Evolutionary conservation across 2,797 vertebrate species (phyloP).

Genomic region (Chelon auratus): DNA sequence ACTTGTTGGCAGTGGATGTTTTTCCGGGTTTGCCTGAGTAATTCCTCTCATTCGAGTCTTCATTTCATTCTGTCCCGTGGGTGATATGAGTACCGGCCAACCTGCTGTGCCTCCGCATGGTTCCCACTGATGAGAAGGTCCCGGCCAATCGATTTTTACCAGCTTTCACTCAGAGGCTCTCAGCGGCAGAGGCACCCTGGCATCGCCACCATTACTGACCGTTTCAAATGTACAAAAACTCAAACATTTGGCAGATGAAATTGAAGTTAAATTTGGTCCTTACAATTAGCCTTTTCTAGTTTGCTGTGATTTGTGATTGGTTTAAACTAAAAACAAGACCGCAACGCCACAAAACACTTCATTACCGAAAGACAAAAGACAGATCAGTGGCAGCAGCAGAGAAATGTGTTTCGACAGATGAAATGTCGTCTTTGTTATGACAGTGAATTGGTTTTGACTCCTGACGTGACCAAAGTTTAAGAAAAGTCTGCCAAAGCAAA

Average conservation of each 20-base stretch:
- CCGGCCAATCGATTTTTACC: slow-evolving; percentile 36
- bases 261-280: background rate
- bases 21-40: slow-evolving; percentile 26
- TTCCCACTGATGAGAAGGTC: slow-evolving; percentile 55
- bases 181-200: slow-evolving; percentile 16
- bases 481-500: slow-evolving; percentile 25
- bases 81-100: slow-evolving; percentile 44
- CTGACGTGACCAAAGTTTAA: slow-evolving; percentile 17
- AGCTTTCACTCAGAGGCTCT: slow-evolving; percentile 34
- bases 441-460: slow-evolving; percentile 20
- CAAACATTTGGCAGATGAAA: background rate
- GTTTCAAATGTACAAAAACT: background rate
- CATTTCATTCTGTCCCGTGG: slow-evolving; percentile 36
- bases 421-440: slow-evolving; percentile 5
- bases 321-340: slow-evolving; percentile 1
- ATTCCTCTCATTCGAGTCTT: slow-evolving; percentile 22
- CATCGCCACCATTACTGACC: background rate
- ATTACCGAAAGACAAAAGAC: background rate
- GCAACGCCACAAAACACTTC: background rate
- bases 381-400: slow-evolving; percentile 5
- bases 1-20: slow-evolving; percentile 23
- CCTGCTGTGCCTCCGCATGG: slow-evolving; percentile 52
- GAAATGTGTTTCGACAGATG: slow-evolving; percentile 17
- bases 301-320: slow-evolving; percentile 1
- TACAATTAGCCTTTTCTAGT: background rate